Conservation (phyloP, 1,140 invertebrate genomes). For the Phymorhynchus buccinoides region DNA sequence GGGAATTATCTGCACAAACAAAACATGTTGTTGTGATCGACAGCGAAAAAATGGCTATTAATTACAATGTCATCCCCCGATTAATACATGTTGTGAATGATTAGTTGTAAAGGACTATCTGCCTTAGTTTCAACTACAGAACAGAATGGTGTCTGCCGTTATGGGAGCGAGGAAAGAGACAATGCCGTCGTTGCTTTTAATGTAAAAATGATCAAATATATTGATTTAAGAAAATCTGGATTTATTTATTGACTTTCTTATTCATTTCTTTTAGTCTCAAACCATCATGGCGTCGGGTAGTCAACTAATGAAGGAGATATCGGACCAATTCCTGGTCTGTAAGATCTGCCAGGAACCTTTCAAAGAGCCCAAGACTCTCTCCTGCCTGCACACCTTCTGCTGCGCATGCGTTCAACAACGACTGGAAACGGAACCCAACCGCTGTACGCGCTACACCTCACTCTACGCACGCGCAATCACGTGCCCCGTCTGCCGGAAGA, state of each 20-base stretch:
- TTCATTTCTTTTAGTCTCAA: too few species aligned
- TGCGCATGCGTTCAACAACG: slow-evolving; percentile 80
- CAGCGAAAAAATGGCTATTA: too few species aligned
- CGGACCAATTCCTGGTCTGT: slow-evolving; percentile 73
- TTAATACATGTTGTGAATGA: background rate
- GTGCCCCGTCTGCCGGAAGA: slow-evolving; percentile 73
- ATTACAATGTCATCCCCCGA: too few species aligned
- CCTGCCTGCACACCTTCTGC: slow-evolving; percentile 94
- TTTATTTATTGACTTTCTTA: background rate
- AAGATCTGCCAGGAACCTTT: slow-evolving; percentile 73
- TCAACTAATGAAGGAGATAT: slow-evolving; percentile 73
- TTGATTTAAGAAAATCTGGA: background rate
- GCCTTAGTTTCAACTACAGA: background rate
- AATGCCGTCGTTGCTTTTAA: background rate
- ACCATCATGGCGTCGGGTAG: slow-evolving; percentile 62
- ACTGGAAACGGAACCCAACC: slow-evolving; percentile 61
- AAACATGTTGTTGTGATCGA: too few species aligned
- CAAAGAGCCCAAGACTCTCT: slow-evolving; percentile 83
- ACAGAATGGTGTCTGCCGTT: background rate
- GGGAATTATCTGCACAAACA: too few species aligned
- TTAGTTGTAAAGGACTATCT: too few species aligned
- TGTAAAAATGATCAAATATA: background rate
- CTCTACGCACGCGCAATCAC: slow-evolving; percentile 66
- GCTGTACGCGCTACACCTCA: slow-evolving; percentile 56
- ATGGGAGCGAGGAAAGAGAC: too few species aligned